Percentiles rank a stretch among this genome's conserved stretches.
Conservation (phyloP, 2,888 invertebrate genomes). For the Thera britannica region DNA sequence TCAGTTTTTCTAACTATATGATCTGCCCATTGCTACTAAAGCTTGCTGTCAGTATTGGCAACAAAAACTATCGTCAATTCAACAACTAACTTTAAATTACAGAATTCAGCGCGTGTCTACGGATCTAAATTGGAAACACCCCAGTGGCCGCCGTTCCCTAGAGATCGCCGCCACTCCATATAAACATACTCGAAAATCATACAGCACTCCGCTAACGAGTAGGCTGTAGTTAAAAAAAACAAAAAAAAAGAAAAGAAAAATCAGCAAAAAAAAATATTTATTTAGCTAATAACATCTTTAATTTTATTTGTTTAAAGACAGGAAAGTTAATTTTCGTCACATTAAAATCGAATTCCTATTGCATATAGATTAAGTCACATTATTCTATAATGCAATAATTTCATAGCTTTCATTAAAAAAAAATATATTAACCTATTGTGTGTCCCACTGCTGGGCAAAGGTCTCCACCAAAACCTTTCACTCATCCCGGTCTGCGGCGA, state of each 20-base stretch:
- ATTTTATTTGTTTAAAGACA: neutral
- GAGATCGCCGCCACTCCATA: constrained; percentile 62
- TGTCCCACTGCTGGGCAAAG: too few relatives aligned
- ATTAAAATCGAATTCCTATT: constrained; percentile 5
- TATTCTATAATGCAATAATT: neutral
- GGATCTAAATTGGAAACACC: constrained; percentile 50
- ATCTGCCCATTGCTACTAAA: too few relatives aligned
- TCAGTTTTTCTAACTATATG: too few relatives aligned
- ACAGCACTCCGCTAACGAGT: constrained; percentile 21
- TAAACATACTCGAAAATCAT: constrained; percentile 46
- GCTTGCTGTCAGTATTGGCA: too few relatives aligned
- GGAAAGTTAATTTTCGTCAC: neutral
- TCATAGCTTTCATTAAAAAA: neutral
- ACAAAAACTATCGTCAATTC: too few relatives aligned
- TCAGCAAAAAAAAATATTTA: constrained; percentile 8
- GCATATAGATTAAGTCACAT: constrained; percentile 5
- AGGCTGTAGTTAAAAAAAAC: constrained; percentile 10
- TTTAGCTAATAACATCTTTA: neutral
- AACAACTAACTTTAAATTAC: constrained; percentile 34
- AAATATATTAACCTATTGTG: too few relatives aligned
- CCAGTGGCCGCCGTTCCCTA: constrained; percentile 37
- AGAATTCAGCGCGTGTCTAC: constrained; percentile 69
- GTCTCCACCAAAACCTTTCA: too few relatives aligned
- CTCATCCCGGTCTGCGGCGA: too few relatives aligned
- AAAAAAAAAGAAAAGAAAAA: constrained; percentile 6